Conservation (phyloP, 2,888 invertebrate species). For the Apotomis betuletana region DNA sequence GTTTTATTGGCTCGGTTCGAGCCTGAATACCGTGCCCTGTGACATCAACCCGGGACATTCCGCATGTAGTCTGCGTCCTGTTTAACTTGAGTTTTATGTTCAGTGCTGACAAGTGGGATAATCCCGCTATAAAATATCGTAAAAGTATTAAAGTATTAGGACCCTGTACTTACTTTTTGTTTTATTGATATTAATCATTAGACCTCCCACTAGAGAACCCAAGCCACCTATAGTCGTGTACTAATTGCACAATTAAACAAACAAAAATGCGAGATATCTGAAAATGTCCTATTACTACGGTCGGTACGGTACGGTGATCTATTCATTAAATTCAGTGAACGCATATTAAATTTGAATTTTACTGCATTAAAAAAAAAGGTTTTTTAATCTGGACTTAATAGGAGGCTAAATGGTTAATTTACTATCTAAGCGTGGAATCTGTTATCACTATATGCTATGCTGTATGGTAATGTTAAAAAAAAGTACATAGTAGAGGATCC, state of each 20-base stretch:
- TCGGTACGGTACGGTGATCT: too few species aligned
- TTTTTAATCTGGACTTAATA: neutral
- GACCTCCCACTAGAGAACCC: too few species aligned
- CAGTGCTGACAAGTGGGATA: neutral
- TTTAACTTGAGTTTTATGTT: neutral
- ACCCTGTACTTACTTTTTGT: too few species aligned
- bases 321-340: too few species aligned
- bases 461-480: too few species aligned
- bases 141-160: too few species aligned
- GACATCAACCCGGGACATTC: constrained; percentile 9
- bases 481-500: too few species aligned
- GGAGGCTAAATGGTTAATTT: neutral
- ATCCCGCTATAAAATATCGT: neutral
- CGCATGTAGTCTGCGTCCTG: neutral
- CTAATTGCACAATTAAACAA: too few species aligned
- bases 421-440: neutral
- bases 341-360: neutral
- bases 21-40: constrained; percentile 1
- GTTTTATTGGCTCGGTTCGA: constrained; percentile 3
- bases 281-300: too few species aligned
- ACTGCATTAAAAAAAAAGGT: neutral
- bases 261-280: too few species aligned
- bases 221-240: too few species aligned
- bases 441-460: neutral
- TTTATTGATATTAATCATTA: too few species aligned